These are phyloP conservation scores for Unio delphinus DNA, from an alignment of 2,888 invertebrate species.

Conservation along the genomic window DNA sequence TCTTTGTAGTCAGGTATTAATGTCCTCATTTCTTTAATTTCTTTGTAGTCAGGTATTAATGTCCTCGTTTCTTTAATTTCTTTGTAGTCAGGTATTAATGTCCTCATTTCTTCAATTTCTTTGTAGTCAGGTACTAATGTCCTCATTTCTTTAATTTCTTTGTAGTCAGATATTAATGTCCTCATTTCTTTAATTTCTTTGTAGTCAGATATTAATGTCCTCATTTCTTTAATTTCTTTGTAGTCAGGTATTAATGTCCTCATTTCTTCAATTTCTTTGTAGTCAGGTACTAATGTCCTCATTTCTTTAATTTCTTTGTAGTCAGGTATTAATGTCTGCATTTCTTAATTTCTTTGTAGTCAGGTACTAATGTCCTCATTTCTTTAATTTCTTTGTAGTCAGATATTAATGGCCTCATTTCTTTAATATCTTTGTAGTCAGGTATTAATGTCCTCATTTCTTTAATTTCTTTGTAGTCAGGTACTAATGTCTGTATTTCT, in stretches of 20 bases:
- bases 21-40: neutral
- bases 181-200: neutral
- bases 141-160: neutral
- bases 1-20: too few relatives aligned
- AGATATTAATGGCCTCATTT: constrained; percentile 78
- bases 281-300: constrained; percentile 79
- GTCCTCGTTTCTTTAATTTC: neutral
- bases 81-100: too few relatives aligned
- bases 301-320: constrained; percentile 24
- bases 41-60: too few relatives aligned
- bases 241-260: constrained; percentile 76
- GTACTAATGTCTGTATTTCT: constrained; percentile 75
- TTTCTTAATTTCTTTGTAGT: constrained; percentile 35
- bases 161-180: too few relatives aligned
- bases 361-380: constrained; percentile 78
- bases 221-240: constrained; percentile 1
- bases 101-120: neutral
- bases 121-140: too few relatives aligned
- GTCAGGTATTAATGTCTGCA: constrained; percentile 78
- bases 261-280: constrained; percentile 7
- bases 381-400: constrained; percentile 40
- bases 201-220: too few relatives aligned
- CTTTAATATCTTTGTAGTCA: constrained; percentile 68
- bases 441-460: constrained; percentile 76
- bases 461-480: constrained; percentile 73